Conservation (phyloP, 2,888 invertebrate species). For the Eupithecia insigniata region DNA sequence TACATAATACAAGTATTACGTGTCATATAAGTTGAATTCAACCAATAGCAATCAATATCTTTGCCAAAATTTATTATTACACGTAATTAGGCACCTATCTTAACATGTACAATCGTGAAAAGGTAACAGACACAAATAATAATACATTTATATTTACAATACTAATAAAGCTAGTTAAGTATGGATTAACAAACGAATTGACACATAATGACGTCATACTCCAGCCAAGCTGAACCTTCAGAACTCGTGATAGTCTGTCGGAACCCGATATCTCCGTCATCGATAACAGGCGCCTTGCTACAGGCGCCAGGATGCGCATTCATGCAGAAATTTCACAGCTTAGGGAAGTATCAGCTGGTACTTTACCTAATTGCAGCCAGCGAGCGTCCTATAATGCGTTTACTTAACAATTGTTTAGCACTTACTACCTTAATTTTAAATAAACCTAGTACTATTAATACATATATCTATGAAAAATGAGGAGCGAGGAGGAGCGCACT, state of each 20-base stretch:
- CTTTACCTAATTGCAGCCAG: background rate
- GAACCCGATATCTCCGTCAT: slow-evolving; percentile 66
- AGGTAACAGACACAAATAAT: background rate
- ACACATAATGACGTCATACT: slow-evolving; percentile 7
- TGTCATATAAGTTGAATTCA: no score
- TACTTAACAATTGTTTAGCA: no score
- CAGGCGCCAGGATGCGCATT: slow-evolving; percentile 72
- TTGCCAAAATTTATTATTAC: no score
- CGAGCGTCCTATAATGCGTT: no score
- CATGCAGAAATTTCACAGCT: slow-evolving; percentile 72
- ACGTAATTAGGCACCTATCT: no score
- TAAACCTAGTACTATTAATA: no score
- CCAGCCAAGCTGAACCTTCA: background rate
- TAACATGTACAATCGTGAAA: no score
- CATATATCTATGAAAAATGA: no score
- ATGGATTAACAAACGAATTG: background rate
- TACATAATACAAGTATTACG: no score
- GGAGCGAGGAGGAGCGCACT: no score
- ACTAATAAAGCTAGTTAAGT: background rate
- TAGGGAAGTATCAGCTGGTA: background rate
- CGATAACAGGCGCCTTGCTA: slow-evolving; percentile 70
- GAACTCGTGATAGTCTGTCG: slow-evolving; percentile 47
- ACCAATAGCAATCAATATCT: no score
- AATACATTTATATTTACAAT: background rate
- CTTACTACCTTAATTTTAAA: no score